phyloP scores from a whole-genome alignment of 1,140 invertebrate genomes.

The Drosophila quadrilineata region DNA sequence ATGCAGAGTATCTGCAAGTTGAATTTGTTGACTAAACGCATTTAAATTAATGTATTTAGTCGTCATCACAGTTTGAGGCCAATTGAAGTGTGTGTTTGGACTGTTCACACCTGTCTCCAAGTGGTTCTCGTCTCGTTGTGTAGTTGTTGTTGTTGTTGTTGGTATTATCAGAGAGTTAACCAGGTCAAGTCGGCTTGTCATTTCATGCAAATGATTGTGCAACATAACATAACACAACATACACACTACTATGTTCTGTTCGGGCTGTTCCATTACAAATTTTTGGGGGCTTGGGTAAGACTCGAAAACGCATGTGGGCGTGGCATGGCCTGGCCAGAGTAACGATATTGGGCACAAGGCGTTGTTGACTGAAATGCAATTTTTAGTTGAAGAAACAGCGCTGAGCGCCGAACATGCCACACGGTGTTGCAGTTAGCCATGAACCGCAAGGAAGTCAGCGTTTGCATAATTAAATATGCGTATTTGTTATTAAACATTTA shows the following conservation, averaged over 20 bases:
- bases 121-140: conserved; percentile 32
- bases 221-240: too few species aligned
- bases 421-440: conserved; percentile 18
- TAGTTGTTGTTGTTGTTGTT: conserved; percentile 20
- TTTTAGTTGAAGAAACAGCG: not conserved
- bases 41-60: conserved; percentile 36
- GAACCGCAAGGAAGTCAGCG: conserved; percentile 25
- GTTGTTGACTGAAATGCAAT: conserved; percentile 16
- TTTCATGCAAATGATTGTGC: conserved; percentile 70
- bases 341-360: conserved; percentile 33
- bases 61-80: conserved; percentile 4
- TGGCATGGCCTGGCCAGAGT: conserved; percentile 10
- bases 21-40: not conserved
- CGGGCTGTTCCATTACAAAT: conserved; percentile 51
- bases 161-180: conserved; percentile 52
- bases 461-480: not conserved
- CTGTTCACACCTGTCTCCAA: conserved; percentile 58
- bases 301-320: conserved; percentile 41
- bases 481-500: not conserved
- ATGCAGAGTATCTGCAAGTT: not conserved
- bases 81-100: conserved; percentile 14
- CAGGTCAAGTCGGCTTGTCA: conserved; percentile 64
- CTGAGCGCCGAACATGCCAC: conserved; percentile 8
- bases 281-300: conserved; percentile 50
- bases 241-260: conserved; percentile 45